These are phyloP conservation scores for Acestrorhynchus altus DNA, from an alignment of 2,797 vertebrate genomes.

Conservation along the genomic window DNA sequence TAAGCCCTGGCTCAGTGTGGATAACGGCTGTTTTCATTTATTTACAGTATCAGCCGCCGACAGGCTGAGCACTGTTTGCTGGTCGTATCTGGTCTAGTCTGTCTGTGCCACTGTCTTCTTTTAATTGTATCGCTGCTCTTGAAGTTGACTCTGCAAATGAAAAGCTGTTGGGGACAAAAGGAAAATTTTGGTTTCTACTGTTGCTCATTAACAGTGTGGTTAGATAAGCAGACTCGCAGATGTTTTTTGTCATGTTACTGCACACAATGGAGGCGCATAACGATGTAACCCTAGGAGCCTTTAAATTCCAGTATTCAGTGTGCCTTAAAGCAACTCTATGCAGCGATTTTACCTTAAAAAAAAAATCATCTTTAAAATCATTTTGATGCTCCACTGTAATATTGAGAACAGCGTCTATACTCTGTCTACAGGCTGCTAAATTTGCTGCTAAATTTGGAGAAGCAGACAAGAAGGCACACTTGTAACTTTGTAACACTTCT, in stretches of 20 bases:
- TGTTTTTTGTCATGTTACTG: conserved; percentile 18
- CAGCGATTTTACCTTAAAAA: too few relatives aligned
- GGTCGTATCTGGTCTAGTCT: conserved; percentile 56
- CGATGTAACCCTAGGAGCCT: neutral
- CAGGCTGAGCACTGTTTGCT: conserved; percentile 59
- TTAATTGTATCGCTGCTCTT: conserved; percentile 69
- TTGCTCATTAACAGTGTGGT: conserved; percentile 8
- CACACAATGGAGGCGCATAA: conserved; percentile 24
- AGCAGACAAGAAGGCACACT: too few relatives aligned
- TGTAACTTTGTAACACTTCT: too few relatives aligned
- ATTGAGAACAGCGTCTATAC: too few relatives aligned
- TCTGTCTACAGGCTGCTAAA: too few relatives aligned
- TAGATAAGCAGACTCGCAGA: conserved; percentile 19
- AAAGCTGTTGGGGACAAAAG: conserved; percentile 60
- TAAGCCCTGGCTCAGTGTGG: conserved; percentile 42
- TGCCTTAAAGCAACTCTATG: neutral
- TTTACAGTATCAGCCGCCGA: conserved; percentile 65
- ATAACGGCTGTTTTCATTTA: conserved; percentile 61
- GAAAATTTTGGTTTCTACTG: conserved; percentile 40
- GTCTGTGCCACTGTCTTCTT: conserved; percentile 58
- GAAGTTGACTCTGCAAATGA: conserved; percentile 59
- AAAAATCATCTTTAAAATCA: too few relatives aligned
- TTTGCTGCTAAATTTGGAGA: too few relatives aligned
- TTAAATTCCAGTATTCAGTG: neutral
- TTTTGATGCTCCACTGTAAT: too few relatives aligned